Evolutionary conservation across 1,140 invertebrate species (phyloP).

Genomic region (Lanistes nyassanus): DNA sequence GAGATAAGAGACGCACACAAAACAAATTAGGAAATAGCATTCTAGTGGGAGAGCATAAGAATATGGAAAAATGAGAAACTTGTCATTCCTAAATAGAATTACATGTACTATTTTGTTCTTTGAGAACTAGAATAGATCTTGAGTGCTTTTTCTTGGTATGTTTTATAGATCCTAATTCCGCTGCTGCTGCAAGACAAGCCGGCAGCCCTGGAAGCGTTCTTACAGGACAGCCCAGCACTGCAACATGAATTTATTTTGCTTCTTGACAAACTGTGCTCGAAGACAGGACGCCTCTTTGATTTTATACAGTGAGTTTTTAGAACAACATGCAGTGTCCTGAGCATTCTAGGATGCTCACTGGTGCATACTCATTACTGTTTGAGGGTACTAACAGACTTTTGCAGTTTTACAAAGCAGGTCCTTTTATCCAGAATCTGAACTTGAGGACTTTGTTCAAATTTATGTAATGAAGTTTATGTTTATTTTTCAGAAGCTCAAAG

Average conservation of each 20-base stretch:
- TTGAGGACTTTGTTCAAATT: too few species aligned
- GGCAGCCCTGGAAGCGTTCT: conserved; percentile 76
- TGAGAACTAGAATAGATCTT: neutral
- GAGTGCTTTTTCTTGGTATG: conserved; percentile 1
- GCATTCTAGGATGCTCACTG: too few species aligned
- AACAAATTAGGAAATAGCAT: too few species aligned
- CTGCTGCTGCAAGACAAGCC: conserved; percentile 80
- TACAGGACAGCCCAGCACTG: conserved; percentile 71
- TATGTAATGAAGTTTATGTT: too few species aligned
- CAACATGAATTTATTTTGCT: conserved; percentile 72
- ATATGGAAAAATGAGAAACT: neutral
- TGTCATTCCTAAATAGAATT: neutral
- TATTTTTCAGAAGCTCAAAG: too few species aligned
- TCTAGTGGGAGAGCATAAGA: neutral
- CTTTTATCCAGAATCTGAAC: too few species aligned
- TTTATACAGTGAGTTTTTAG: conserved; percentile 40
- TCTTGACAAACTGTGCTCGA: conserved; percentile 69
- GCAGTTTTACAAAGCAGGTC: too few species aligned
- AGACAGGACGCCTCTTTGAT: conserved; percentile 36
- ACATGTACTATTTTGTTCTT: neutral
- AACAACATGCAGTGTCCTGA: too few species aligned
- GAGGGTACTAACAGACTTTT: too few species aligned
- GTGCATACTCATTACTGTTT: too few species aligned
- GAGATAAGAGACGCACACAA: too few species aligned
- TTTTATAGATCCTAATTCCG: conserved; percentile 73